phyloP scores from a whole-genome alignment of 2,113 vertebrate species.

The Varanus komodoensis region DNA sequence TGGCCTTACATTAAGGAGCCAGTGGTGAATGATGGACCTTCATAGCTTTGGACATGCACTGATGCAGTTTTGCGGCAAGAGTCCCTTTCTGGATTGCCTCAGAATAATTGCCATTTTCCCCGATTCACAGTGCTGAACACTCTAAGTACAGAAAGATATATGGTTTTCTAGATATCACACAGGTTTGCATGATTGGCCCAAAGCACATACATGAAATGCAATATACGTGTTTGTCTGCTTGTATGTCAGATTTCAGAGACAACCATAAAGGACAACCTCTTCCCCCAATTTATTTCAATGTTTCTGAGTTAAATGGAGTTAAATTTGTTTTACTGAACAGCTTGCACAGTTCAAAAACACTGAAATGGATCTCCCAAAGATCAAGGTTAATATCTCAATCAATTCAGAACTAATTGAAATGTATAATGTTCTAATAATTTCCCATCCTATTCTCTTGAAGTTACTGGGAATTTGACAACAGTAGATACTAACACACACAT shows the following conservation, averaged over 20 bases:
- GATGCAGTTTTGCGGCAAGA: background rate
- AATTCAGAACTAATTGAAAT: background rate
- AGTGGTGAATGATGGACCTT: background rate
- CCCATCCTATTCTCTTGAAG: constrained; percentile 51
- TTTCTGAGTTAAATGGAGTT: constrained; percentile 29
- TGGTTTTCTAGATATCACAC: background rate
- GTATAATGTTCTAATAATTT: constrained; percentile 27
- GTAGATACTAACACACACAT: constrained; percentile 43
- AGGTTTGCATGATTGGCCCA: background rate
- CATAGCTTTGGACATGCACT: background rate
- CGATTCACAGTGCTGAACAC: background rate
- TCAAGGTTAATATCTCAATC: constrained; percentile 3
- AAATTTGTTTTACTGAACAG: background rate
- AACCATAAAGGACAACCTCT: constrained; percentile 3
- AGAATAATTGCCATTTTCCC: background rate
- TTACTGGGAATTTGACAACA: constrained; percentile 60
- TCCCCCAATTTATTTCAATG: constrained; percentile 28
- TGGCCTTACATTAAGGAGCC: background rate
- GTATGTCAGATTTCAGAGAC: constrained; percentile 26
- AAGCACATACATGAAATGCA: background rate
- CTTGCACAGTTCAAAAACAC: constrained; percentile 46
- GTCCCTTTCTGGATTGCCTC: background rate
- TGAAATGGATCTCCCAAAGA: constrained; percentile 11
- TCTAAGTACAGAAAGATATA: background rate
- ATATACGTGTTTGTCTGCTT: no score